Base-by-base conservation (phyloP, 2,888 invertebrate species). In the Dasypogon diadema region DNA sequence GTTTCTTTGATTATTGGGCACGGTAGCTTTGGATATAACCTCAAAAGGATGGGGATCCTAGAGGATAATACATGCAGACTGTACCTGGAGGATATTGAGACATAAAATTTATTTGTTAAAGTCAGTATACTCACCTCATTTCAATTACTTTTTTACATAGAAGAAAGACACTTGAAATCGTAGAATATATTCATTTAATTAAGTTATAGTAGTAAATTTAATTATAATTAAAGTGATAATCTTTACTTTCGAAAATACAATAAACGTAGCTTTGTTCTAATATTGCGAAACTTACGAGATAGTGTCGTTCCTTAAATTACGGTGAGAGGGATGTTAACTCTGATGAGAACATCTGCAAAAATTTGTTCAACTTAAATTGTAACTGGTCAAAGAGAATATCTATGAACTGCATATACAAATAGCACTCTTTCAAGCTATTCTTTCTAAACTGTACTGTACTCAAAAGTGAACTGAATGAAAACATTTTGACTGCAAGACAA, bases 211-310 rank as follows among this genome's bases (percentile, higher is more conserved):
- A 68, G 54, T 70, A 70, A 70, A 51, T 70, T 68, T 70, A 51
- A 54, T 34, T 70, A 70, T 34, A 51, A 70, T 70, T 70, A 70
- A 70, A 70, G 70, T 70, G 70, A 70, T 70, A 70, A 70, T 54
- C 54, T 51, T 70, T 54, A 34, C 51, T 34, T 30, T 54, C 54
- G 54, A 54, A 70, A 54, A 70, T 70, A 70, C 70, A 70, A 56
- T 56, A 56, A 54, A 26, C 14, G 37, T 54, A 54, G 51, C 54
- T 70, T 54, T 70, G 26, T 70, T 46, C 34, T 70, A 70, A 70
- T 16, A 70, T 70, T 70, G 70, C 70, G 70, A 70, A 70, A 70
- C 70, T 70, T 70, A 70, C 30, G 70, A 70, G 70, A 70, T 70
- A 70, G 34, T 65, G 65, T 70, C 54, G 70, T 70, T 70, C 54